Conservation (phyloP, 2,113 vertebrate genomes). For the Tupaia tana region DNA sequence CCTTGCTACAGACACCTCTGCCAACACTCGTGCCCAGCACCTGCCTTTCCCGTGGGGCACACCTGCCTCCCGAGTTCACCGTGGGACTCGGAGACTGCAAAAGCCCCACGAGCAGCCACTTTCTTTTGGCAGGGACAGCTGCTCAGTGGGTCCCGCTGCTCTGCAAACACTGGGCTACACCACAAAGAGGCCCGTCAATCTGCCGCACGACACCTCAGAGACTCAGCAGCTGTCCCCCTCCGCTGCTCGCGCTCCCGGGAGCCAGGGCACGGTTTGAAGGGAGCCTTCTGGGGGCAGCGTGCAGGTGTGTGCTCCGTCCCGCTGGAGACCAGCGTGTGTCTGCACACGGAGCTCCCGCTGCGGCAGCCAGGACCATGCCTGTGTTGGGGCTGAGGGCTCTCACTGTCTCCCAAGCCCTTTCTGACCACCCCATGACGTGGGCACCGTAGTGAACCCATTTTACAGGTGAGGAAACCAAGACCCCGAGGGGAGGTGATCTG, state of each 20-base stretch:
- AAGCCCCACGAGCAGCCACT: fast-evolving
- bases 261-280: background rate
- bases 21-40: background rate
- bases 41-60: background rate
- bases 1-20: background rate
- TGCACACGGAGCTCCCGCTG: fast-evolving
- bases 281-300: background rate
- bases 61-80: background rate
- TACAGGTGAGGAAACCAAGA: background rate
- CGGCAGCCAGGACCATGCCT: background rate
- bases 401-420: no score
- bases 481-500: background rate
- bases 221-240: no score
- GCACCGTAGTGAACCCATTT: background rate
- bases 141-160: background rate
- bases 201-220: background rate
- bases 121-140: background rate
- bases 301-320: fast-evolving
- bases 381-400: fast-evolving
- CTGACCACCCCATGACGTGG: background rate
- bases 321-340: background rate
- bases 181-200: background rate
- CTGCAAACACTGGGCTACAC: background rate
- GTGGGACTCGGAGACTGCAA: background rate
- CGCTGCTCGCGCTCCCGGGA: background rate